Percentiles rank a stretch among this genome's conserved stretches.
Evolutionary conservation across 2,113 vertebrate species (phyloP).

Genomic region (Toxotes jaculatrix): DNA sequence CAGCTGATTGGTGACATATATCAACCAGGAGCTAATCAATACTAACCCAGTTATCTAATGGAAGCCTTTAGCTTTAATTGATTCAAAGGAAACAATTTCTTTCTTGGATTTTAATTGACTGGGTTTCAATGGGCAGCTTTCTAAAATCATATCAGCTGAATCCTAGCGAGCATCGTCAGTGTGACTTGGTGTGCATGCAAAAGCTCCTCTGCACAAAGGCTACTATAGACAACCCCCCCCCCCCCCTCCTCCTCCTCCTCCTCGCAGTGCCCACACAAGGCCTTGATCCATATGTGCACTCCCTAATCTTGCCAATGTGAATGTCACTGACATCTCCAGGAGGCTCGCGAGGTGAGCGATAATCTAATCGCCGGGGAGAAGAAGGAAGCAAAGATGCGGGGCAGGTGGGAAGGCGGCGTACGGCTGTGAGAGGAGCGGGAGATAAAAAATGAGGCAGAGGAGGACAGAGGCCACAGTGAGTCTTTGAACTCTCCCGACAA

Average conservation of each 20-base stretch:
- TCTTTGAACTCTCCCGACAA: conserved; percentile 49
- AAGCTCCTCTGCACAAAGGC: conserved; percentile 7
- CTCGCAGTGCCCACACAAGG: neutral
- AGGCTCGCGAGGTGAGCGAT: conserved; percentile 34
- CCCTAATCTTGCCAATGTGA: conserved; percentile 40
- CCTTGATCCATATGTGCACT: conserved; percentile 27
- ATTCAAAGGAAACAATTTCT: neutral
- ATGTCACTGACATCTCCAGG: conserved; percentile 42
- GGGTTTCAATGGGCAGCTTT: neutral
- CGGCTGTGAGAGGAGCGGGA: conserved; percentile 5
- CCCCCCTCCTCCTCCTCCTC: too few relatives aligned
- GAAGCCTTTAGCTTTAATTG: neutral
- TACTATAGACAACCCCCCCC: neutral
- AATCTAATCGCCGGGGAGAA: conserved; percentile 58
- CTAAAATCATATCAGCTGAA: conserved; percentile 8
- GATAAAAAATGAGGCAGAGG: neutral
- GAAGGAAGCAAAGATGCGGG: conserved; percentile 34
- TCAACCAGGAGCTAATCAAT: conserved; percentile 9
- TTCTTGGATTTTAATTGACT: neutral
- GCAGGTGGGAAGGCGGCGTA: neutral
- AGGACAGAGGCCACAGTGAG: neutral
- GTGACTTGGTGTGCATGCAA: conserved; percentile 23
- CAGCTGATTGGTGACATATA: conserved; percentile 12
- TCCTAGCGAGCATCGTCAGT: neutral
- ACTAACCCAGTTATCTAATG: conserved; percentile 19